phyloP scores from a whole-genome alignment of 2,113 vertebrate genomes.

The Tetrax tetrax region DNA sequence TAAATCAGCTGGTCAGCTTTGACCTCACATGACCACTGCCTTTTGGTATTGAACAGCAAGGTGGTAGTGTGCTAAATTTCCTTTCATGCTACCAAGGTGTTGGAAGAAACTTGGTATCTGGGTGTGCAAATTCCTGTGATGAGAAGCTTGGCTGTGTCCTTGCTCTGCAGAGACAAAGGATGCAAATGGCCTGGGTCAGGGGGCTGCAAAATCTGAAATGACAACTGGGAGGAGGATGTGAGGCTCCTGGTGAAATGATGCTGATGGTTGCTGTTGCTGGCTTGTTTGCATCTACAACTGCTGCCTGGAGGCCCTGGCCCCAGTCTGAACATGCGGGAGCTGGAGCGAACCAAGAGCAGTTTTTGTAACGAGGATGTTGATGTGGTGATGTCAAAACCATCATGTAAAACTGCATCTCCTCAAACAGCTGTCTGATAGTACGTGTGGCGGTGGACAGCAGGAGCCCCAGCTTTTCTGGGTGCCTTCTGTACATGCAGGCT shows the following conservation, averaged over 20 bases:
- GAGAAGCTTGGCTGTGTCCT: background rate
- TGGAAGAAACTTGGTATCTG: background rate
- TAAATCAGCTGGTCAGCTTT: background rate
- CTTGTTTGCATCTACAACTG: background rate
- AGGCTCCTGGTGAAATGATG: background rate
- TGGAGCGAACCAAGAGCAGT: background rate
- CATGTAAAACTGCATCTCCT: background rate
- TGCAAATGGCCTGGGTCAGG: background rate
- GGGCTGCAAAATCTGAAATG: background rate
- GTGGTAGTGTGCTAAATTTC: background rate
- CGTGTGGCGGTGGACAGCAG: fast-evolving
- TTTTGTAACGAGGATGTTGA: background rate
- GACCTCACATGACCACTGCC: background rate
- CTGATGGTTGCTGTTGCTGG: background rate
- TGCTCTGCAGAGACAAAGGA: background rate
- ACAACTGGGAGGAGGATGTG: background rate
- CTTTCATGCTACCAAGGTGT: background rate
- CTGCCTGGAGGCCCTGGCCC: background rate
- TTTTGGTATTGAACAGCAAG: background rate
- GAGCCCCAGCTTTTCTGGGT: background rate
- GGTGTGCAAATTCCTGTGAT: background rate
- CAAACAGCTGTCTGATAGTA: fast-evolving
- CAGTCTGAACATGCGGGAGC: fast-evolving
- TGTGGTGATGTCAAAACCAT: background rate
- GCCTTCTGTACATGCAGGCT: fast-evolving